These are phyloP conservation scores for Graphium colonna DNA, from an alignment of 2,888 invertebrate genomes.

Conservation along the genomic window DNA sequence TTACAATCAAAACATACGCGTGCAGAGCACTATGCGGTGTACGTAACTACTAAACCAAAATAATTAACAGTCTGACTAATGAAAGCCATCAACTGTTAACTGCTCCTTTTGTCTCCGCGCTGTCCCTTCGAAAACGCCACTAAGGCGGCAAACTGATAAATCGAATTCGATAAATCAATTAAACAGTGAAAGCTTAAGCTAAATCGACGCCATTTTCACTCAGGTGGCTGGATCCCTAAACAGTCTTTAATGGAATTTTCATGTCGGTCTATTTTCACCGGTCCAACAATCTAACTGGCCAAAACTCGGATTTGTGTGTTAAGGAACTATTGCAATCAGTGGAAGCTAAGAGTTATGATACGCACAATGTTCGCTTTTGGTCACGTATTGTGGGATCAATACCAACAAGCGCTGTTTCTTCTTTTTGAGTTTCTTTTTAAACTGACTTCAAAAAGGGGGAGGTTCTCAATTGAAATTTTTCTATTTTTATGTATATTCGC, in stretches of 20 bases:
- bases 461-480: no score
- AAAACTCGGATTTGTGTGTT: background rate
- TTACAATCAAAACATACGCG: no score
- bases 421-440: no score
- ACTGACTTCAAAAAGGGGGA: no score
- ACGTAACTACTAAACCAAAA: no score
- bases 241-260: conserved; percentile 13
- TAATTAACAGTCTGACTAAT: background rate
- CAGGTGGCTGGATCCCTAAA: background rate
- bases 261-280: conserved; percentile 1
- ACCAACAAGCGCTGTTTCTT: no score
- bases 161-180: background rate
- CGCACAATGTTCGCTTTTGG: no score
- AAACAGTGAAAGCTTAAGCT: background rate
- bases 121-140: background rate
- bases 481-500: no score
- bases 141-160: conserved; percentile 1
- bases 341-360: no score
- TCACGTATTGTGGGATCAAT: no score
- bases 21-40: no score
- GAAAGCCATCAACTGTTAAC: background rate
- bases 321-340: no score
- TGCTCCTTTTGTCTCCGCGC: background rate
- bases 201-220: background rate
- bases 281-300: background rate